Percentiles rank a stretch among this genome's conserved stretches.
phyloP scores from a whole-genome alignment of 1,140 invertebrate genomes.

The Aphaenogaster ashmeadi region DNA sequence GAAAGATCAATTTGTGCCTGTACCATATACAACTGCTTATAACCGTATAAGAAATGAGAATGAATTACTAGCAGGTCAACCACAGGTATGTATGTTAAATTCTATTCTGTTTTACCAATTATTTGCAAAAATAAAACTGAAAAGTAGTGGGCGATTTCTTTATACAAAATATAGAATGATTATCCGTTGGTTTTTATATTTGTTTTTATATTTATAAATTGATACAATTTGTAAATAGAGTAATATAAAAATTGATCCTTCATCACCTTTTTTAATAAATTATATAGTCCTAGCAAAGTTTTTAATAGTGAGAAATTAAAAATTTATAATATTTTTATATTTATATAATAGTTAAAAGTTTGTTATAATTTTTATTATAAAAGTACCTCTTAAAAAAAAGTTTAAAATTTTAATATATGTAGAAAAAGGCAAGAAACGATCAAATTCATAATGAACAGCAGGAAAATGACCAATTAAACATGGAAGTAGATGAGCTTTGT shows the following conservation, averaged over 20 bases:
- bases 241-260: too few relatives aligned
- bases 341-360: background rate
- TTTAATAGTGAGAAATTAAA: too few relatives aligned
- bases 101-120: too few relatives aligned
- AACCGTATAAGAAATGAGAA: background rate
- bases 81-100: background rate
- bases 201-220: too few relatives aligned
- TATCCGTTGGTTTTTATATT: too few relatives aligned
- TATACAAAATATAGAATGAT: too few relatives aligned
- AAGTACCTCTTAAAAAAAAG: background rate
- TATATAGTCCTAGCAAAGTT: too few relatives aligned
- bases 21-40: slow-evolving; percentile 3
- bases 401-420: background rate
- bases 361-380: background rate
- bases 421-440: background rate
- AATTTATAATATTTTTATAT: too few relatives aligned
- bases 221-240: too few relatives aligned
- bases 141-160: too few relatives aligned
- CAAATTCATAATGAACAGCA: background rate
- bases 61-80: background rate
- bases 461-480: background rate
- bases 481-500: background rate
- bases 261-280: too few relatives aligned
- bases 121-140: too few relatives aligned
- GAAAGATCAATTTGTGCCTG: background rate